Conservation (phyloP, 2,888 invertebrate genomes). For the Mellilla xanthometata region DNA sequence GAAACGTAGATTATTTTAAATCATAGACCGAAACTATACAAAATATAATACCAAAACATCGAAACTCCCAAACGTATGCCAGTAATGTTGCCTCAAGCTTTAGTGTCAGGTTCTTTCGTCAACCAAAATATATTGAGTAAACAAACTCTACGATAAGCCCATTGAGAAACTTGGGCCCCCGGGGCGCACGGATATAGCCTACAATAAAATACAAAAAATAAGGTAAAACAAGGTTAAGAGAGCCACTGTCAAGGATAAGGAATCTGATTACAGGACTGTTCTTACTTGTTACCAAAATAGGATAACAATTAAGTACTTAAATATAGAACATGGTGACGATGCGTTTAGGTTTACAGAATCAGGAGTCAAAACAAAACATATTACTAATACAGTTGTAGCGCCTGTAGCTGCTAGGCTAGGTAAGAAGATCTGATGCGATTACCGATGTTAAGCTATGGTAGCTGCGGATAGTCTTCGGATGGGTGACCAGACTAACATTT, state of each 20-base stretch:
- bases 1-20: too few species aligned
- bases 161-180: conserved; percentile 15
- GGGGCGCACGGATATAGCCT: conserved; percentile 6
- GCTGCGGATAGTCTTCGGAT: too few species aligned
- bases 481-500: too few species aligned
- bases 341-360: too few species aligned
- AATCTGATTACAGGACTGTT: conserved; percentile 1
- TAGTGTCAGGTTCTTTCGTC: conserved; percentile 3
- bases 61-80: neutral
- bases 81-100: conserved; percentile 3
- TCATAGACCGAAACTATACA: too few species aligned
- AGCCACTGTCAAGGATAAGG: conserved; percentile 12
- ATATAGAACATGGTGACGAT: too few species aligned
- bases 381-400: too few species aligned
- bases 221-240: neutral
- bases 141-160: conserved; percentile 17
- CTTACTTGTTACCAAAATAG: neutral
- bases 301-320: too few species aligned
- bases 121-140: conserved; percentile 14
- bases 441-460: too few species aligned
- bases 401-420: too few species aligned
- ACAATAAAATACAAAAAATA: conserved; percentile 15
- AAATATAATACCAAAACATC: neutral
- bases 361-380: too few species aligned
- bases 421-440: too few species aligned